These are phyloP conservation scores for Hydroisotoma schaefferi DNA, from an alignment of 2,888 invertebrate species.

Conservation along the genomic window DNA sequence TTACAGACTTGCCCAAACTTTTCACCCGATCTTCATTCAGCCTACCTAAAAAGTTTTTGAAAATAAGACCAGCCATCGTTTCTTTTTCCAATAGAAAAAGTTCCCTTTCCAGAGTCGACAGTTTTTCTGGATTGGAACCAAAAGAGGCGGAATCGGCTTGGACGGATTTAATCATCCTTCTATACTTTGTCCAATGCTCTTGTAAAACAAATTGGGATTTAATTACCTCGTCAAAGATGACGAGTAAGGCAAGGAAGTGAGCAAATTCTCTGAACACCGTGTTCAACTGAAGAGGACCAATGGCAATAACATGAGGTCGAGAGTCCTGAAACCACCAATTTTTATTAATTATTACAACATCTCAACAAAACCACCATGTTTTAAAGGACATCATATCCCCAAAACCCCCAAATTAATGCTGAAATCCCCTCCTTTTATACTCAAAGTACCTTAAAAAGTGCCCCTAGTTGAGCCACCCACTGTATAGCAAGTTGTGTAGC, in stretches of 20 bases:
- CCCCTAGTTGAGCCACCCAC: slow-evolving; percentile 70
- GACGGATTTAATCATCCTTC: slow-evolving; percentile 67
- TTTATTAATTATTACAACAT: no score
- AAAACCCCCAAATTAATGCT: no score
- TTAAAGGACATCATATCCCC: no score
- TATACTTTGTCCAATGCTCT: slow-evolving; percentile 74
- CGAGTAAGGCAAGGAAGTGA: slow-evolving; percentile 55
- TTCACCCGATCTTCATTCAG: slow-evolving; percentile 15
- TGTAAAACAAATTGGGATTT: slow-evolving; percentile 59
- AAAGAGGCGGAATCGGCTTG: slow-evolving; percentile 63
- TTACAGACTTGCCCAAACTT: slow-evolving; percentile 16
- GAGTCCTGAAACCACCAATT: no score
- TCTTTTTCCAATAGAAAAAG: slow-evolving; percentile 66
- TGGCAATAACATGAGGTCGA: slow-evolving; percentile 50
- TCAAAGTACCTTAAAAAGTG: slow-evolving; percentile 62
- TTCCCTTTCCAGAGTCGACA: slow-evolving; percentile 67
- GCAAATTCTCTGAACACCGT: slow-evolving; percentile 52
- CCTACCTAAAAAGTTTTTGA: slow-evolving; percentile 55
- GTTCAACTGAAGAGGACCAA: slow-evolving; percentile 41
- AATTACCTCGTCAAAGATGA: slow-evolving; percentile 66
- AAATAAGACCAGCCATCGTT: slow-evolving; percentile 66
- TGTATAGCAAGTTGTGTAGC: slow-evolving; percentile 69
- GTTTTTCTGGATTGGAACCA: slow-evolving; percentile 59
- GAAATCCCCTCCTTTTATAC: no score
- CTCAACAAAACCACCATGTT: no score